Evolutionary conservation across 37 sponge, comb jelly and placozoan species (phyloP).

Genomic region (Tethya wilhelma): DNA sequence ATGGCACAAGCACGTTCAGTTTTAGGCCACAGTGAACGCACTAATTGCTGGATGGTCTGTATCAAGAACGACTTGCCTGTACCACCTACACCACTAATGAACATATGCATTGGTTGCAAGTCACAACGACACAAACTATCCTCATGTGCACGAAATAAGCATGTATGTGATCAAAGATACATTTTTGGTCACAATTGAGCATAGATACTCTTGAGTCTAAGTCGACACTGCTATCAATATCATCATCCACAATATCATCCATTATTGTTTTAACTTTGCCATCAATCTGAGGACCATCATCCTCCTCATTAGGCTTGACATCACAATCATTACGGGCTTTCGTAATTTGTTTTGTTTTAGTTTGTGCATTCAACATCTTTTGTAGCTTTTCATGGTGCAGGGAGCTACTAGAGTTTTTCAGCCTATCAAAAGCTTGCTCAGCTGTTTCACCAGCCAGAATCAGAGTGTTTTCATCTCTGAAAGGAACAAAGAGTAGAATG

Average conservation of each 20-base stretch:
- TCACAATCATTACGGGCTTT: not conserved
- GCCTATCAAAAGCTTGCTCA: constrained; percentile 35
- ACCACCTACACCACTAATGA: too few relatives aligned
- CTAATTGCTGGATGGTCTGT: too few relatives aligned
- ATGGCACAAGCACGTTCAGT: too few relatives aligned
- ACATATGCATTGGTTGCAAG: too few relatives aligned
- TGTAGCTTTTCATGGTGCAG: constrained; percentile 42
- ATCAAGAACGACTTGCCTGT: too few relatives aligned
- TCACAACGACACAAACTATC: too few relatives aligned
- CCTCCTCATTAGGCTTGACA: constrained; percentile 3
- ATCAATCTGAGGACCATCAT: constrained; percentile 29
- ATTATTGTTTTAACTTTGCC: constrained; percentile 60
- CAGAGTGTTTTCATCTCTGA: constrained; percentile 29
- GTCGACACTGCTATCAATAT: not conserved
- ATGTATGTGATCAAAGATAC: constrained; percentile 38
- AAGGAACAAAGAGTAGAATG: too few relatives aligned
- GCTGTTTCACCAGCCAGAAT: constrained; percentile 41
- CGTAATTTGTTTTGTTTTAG: not conserved
- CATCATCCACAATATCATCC: constrained; percentile 27
- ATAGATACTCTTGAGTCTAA: constrained; percentile 36
- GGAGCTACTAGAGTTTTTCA: not conserved
- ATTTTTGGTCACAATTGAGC: constrained; percentile 61
- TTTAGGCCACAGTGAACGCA: constrained; percentile 52
- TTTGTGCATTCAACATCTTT: constrained; percentile 30
- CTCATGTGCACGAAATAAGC: constrained; percentile 9